Percentiles rank a stretch among this genome's conserved stretches.
Conservation (phyloP, 2,797 vertebrate genomes). For the Menidia menidia region DNA sequence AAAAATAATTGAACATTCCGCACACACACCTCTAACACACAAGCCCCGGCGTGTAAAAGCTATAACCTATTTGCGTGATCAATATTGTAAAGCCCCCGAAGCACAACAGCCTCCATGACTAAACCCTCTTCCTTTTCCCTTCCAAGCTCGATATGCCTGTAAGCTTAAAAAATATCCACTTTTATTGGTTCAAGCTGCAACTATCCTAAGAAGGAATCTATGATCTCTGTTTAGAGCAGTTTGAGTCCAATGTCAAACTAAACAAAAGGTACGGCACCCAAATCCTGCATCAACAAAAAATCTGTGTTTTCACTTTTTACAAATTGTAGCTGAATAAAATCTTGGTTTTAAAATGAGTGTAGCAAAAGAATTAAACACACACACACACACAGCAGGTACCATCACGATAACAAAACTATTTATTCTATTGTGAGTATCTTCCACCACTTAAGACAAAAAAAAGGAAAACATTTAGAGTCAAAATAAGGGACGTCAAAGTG, state of each 20-base stretch:
- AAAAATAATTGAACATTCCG: background rate
- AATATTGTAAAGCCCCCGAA: slow-evolving; percentile 46
- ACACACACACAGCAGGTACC: slow-evolving; percentile 15
- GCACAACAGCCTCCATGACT: slow-evolving; percentile 28
- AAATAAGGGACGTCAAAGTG: background rate
- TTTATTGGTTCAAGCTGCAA: slow-evolving; percentile 53
- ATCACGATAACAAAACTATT: slow-evolving; percentile 15
- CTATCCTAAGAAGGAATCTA: slow-evolving; percentile 48
- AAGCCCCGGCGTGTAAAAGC: slow-evolving; percentile 25
- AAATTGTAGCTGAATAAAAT: slow-evolving; percentile 17
- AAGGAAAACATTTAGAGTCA: slow-evolving; percentile 31
- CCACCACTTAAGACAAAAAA: slow-evolving; percentile 33
- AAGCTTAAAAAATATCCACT: slow-evolving; percentile 55
- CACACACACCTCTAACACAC: slow-evolving; percentile 12
- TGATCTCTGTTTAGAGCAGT: slow-evolving; percentile 16
- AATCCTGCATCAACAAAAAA: slow-evolving; percentile 25
- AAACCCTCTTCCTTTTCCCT: slow-evolving; percentile 33
- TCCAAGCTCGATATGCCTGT: slow-evolving; percentile 29
- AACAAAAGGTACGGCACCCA: slow-evolving; percentile 4
- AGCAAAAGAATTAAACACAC: slow-evolving; percentile 25
- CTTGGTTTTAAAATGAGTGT: slow-evolving; percentile 33
- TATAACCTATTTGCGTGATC: slow-evolving; percentile 49
- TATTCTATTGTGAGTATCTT: slow-evolving; percentile 42
- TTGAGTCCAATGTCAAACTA: slow-evolving; percentile 26
- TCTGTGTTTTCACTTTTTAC: slow-evolving; percentile 2